phyloP scores from a whole-genome alignment of 2,888 invertebrate species.

The Callinectes sapidus region DNA sequence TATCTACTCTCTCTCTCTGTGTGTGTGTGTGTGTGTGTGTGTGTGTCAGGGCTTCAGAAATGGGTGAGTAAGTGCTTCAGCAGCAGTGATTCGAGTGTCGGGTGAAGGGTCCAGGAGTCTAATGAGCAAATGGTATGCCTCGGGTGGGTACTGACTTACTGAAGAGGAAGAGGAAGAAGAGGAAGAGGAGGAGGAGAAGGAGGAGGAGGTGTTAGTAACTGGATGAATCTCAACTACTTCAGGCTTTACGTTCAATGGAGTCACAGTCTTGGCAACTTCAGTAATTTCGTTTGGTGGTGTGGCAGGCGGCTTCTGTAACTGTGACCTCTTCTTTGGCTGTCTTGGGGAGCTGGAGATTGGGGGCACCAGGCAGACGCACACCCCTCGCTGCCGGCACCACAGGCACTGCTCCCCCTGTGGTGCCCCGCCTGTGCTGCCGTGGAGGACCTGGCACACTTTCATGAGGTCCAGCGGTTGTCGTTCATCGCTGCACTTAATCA shows the following conservation, averaged over 20 bases:
- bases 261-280: background rate
- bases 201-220: background rate
- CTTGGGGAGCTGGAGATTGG: background rate
- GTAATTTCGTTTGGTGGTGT: background rate
- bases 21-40: too few relatives aligned
- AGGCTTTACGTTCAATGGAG: too few relatives aligned
- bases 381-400: constrained; percentile 70
- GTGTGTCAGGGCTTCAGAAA: constrained; percentile 79
- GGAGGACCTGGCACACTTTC: constrained; percentile 76
- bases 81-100: constrained; percentile 84
- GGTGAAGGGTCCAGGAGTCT: constrained; percentile 87
- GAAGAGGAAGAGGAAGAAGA: background rate
- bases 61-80: constrained; percentile 85
- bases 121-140: constrained; percentile 78
- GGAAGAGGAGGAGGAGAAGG: background rate
- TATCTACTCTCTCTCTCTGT: too few relatives aligned
- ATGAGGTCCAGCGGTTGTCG: constrained; percentile 75
- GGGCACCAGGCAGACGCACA: constrained; percentile 47
- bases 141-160: constrained; percentile 52
- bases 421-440: constrained; percentile 71
- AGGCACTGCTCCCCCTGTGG: constrained; percentile 56
- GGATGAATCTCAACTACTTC: background rate
- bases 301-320: background rate
- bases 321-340: background rate
- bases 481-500: constrained; percentile 74